Percentiles rank a stretch among this genome's conserved stretches.
Conservation (phyloP, 2,797 vertebrate genomes). For the Cottoperca gobio region DNA sequence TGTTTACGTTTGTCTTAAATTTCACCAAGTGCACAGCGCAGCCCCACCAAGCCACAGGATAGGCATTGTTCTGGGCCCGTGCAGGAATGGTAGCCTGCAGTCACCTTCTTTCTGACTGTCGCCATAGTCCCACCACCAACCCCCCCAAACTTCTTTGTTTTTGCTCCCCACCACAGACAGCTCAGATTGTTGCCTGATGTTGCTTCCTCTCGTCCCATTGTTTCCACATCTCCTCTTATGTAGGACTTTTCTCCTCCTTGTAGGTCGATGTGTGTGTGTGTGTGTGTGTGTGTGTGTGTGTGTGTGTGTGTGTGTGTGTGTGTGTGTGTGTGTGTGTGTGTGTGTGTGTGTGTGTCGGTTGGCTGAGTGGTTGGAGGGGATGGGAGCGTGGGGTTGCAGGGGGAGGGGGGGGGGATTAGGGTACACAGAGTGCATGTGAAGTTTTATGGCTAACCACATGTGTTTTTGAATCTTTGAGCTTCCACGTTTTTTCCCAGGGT, state of each 20-base stretch:
- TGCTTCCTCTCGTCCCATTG: constrained; percentile 76
- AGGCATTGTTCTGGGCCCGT: constrained; percentile 77
- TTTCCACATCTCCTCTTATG: constrained; percentile 68
- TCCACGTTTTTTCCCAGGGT: constrained; percentile 77
- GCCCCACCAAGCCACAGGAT: constrained; percentile 71
- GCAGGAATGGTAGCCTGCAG: constrained; percentile 76
- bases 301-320: constrained; percentile 49
- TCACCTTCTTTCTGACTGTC: constrained; percentile 75
- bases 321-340: too few species aligned
- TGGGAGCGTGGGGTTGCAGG: constrained; percentile 16
- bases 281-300: too few species aligned
- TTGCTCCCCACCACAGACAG: constrained; percentile 64
- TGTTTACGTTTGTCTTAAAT: constrained; percentile 79
- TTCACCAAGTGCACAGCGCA: constrained; percentile 61
- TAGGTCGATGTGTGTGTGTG: constrained; percentile 56
- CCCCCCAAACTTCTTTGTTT: constrained; percentile 67
- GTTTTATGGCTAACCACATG: constrained; percentile 85
- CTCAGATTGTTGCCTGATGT: constrained; percentile 76
- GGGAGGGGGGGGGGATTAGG: constrained; percentile 35
- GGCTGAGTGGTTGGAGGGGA: constrained; percentile 45
- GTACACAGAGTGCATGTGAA: constrained; percentile 79
- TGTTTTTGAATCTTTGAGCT: constrained; percentile 81
- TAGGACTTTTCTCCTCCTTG: constrained; percentile 62
- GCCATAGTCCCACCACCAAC: constrained; percentile 67
- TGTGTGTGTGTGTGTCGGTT: constrained; percentile 44